These are phyloP conservation scores for Lasioglossum figueresi DNA, from an alignment of 2,888 invertebrate species.

Conservation along the genomic window DNA sequence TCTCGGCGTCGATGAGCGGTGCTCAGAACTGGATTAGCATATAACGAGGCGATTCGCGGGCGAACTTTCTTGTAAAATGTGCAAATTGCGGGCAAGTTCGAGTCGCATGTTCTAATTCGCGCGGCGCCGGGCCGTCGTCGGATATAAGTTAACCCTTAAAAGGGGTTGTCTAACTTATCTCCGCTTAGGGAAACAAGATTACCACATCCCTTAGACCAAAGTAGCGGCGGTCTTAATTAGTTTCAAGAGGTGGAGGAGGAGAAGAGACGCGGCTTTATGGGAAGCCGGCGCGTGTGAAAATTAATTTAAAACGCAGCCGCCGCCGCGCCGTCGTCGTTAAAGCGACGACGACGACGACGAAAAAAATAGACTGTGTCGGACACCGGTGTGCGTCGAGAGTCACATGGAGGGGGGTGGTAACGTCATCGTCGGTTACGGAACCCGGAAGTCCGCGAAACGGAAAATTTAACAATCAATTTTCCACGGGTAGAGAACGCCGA, in stretches of 20 bases:
- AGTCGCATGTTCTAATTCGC: background rate
- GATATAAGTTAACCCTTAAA: constrained; percentile 14
- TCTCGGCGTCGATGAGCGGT: background rate
- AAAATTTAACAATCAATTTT: constrained; percentile 24
- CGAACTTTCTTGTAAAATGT: background rate
- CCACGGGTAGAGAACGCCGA: background rate
- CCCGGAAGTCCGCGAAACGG: background rate
- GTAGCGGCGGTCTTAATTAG: constrained; percentile 47
- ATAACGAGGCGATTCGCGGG: constrained; percentile 3
- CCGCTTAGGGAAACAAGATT: constrained; percentile 31
- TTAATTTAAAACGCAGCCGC: constrained; percentile 35
- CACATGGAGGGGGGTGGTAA: background rate
- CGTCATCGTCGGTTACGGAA: background rate
- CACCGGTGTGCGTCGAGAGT: background rate
- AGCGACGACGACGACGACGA: background rate
- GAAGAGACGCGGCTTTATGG: constrained; percentile 37
- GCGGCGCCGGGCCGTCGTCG: background rate
- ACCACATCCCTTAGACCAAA: constrained; percentile 15
- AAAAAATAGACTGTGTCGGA: background rate
- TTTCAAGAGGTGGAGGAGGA: constrained; percentile 24
- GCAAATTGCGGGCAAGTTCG: constrained; percentile 8
- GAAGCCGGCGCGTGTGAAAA: constrained; percentile 45
- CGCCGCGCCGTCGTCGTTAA: background rate
- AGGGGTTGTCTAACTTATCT: constrained; percentile 17
- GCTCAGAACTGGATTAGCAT: background rate